These are phyloP conservation scores for Leptonema lineaticorne DNA, from an alignment of 1,140 invertebrate genomes.

Conservation along the genomic window DNA sequence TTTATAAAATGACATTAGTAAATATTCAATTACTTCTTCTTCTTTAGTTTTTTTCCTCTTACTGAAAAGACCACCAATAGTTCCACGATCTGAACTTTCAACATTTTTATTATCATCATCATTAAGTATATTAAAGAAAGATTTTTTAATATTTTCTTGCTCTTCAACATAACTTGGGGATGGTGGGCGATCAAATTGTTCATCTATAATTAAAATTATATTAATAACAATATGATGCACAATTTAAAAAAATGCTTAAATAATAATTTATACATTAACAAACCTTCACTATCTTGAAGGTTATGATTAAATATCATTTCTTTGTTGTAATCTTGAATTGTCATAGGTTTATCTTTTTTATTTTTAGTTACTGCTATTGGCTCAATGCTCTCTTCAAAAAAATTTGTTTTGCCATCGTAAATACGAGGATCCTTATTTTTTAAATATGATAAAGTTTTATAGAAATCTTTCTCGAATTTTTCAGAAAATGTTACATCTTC, in stretches of 20 bases:
- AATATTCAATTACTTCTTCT: slow-evolving; percentile 54
- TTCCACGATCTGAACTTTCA: slow-evolving; percentile 57
- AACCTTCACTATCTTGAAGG: slow-evolving; percentile 57
- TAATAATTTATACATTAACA: slow-evolving; percentile 16
- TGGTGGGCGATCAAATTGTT: slow-evolving; percentile 35
- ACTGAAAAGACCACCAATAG: slow-evolving; percentile 59
- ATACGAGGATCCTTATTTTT: slow-evolving; percentile 88
- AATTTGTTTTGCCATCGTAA: slow-evolving; percentile 75
- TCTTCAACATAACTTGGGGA: slow-evolving; percentile 68
- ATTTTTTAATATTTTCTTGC: slow-evolving; percentile 68
- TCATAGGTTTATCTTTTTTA: slow-evolving; percentile 63
- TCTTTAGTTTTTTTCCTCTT: slow-evolving; percentile 62
- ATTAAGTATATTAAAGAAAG: slow-evolving; percentile 58
- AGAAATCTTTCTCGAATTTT: slow-evolving; percentile 81
- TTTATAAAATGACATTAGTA: not conserved
- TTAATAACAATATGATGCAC: not conserved
- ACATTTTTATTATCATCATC: slow-evolving; percentile 50
- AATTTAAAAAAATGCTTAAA: not conserved
- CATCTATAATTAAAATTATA: slow-evolving; percentile 13
- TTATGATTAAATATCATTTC: slow-evolving; percentile 73
- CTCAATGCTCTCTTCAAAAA: slow-evolving; percentile 63
- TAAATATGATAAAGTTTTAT: slow-evolving; percentile 78
- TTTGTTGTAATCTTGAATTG: slow-evolving; percentile 78
- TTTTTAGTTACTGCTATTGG: slow-evolving; percentile 43
- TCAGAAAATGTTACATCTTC: slow-evolving; percentile 62